A percentile compares a stretch with the other conserved stretches of the same genome.
phyloP scores from a whole-genome alignment of 2,888 invertebrate species.

The Drosophila percnosoma region DNA sequence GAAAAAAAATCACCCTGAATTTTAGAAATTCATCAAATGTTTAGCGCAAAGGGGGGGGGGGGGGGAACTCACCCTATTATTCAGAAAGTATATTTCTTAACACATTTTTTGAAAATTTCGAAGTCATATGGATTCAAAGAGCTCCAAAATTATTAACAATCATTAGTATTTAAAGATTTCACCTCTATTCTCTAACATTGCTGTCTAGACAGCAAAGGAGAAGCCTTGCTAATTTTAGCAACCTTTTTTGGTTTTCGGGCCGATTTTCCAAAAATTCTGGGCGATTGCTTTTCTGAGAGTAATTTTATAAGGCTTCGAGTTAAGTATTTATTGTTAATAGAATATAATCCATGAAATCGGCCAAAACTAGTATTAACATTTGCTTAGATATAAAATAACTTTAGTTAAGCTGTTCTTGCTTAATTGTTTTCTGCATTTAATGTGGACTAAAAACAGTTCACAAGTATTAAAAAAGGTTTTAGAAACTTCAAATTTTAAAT shows the following conservation, averaged over 20 bases:
- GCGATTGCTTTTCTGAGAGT: not conserved
- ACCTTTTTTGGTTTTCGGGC: not conserved
- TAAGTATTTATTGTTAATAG: not conserved
- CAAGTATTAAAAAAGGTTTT: not conserved
- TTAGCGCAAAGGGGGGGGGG: not conserved
- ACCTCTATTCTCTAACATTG: too few species aligned
- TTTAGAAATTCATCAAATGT: not conserved
- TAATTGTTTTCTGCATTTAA: not conserved
- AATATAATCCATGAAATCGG: not conserved
- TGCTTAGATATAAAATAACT: too few species aligned
- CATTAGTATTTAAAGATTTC: not conserved
- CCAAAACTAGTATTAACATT: not conserved
- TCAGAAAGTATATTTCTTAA: not conserved
- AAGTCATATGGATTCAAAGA: not conserved
- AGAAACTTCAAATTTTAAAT: not conserved
- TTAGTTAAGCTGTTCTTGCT: not conserved
- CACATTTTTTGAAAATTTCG: not conserved
- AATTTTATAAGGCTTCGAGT: not conserved
- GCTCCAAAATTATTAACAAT: not conserved
- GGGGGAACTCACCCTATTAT: not conserved
- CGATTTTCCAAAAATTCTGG: not conserved
- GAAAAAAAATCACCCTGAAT: not conserved
- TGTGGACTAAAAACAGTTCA: not conserved
- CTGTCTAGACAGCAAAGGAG: not conserved
- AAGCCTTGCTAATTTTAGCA: not conserved